Evolutionary conservation across 2,888 invertebrate species (phyloP).

Genomic region (Abrostola triplasia): DNA sequence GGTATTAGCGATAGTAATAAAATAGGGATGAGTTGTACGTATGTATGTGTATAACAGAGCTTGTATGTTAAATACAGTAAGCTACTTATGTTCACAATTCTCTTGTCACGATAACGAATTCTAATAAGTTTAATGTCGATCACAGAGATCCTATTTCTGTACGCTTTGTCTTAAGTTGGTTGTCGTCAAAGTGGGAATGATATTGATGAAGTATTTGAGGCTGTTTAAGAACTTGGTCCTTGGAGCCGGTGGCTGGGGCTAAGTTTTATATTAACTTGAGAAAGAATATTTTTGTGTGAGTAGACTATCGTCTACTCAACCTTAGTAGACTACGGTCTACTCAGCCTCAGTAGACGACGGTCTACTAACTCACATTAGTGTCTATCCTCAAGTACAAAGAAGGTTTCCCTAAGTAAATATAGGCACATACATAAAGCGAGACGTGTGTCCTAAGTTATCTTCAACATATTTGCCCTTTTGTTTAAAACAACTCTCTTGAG

Average conservation of each 20-base stretch:
- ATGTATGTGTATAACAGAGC: neutral
- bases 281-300: no score
- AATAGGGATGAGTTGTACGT: slow-evolving; percentile 25
- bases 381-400: no score
- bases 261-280: no score
- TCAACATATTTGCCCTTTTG: neutral
- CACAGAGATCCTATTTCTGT: neutral
- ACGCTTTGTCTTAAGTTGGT: neutral
- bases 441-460: neutral
- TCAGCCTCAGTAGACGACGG: no score
- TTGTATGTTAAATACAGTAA: slow-evolving; percentile 10
- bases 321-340: no score
- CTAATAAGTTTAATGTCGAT: neutral
- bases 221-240: neutral
- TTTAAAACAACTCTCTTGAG: slow-evolving; percentile 2
- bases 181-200: neutral
- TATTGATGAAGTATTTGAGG: neutral
- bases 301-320: no score
- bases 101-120: slow-evolving; percentile 4
- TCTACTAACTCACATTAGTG: no score
- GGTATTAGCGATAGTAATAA: slow-evolving; percentile 51
- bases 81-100: slow-evolving; percentile 4
- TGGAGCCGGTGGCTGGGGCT: neutral
- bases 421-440: no score
- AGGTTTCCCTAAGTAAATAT: no score